phyloP scores from a whole-genome alignment of 2,888 invertebrate species.

The Drosophila mimica region DNA sequence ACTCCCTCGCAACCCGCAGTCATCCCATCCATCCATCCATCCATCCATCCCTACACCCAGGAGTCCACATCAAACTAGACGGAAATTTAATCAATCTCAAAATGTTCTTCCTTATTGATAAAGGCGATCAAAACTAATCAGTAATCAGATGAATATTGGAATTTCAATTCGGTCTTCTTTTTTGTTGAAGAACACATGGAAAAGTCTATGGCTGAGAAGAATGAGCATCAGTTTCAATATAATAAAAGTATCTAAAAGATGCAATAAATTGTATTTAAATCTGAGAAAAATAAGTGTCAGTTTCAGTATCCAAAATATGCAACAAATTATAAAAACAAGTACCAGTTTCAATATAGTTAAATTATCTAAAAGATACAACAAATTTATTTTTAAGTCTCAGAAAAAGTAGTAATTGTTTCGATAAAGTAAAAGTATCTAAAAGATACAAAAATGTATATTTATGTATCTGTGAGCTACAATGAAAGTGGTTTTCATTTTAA shows the following conservation, averaged over 20 bases:
- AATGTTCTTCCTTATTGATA: constrained; percentile 13
- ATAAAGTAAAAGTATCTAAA: not conserved
- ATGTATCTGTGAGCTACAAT: not conserved
- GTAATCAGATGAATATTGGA: not conserved
- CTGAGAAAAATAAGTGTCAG: not conserved
- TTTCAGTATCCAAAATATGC: no score
- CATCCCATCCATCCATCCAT: not conserved
- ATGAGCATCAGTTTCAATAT: no score
- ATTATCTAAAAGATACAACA: not conserved
- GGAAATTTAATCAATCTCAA: not conserved
- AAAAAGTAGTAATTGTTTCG: no score
- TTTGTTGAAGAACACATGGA: not conserved
- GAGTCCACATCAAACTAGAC: not conserved
- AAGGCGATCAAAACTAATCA: not conserved
- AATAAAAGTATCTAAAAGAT: not conserved
- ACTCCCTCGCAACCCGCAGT: not conserved
- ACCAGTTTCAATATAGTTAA: not conserved
- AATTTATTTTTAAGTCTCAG: not conserved
- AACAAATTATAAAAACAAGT: not conserved
- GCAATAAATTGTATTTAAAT: not conserved
- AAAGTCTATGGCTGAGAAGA: no score
- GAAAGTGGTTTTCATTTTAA: not conserved
- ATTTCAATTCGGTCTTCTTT: not conserved
- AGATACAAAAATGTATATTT: not conserved
- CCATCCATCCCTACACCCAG: not conserved